Percentiles rank a stretch among this genome's conserved stretches.
These are phyloP conservation scores for Kryptolebias ocellatus DNA, from an alignment of 2,797 vertebrate species.

Conservation along the genomic window DNA sequence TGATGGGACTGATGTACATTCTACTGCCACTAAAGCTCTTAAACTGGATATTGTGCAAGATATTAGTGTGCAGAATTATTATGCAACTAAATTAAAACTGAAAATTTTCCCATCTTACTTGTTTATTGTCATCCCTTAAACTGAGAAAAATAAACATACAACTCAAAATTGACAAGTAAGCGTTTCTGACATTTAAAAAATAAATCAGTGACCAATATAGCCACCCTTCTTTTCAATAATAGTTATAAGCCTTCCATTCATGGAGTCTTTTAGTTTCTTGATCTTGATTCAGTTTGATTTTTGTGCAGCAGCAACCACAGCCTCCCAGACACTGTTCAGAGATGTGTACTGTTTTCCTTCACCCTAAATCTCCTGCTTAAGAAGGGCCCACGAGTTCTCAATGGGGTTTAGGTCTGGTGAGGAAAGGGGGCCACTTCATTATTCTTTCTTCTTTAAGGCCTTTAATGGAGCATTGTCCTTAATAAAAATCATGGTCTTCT, in stretches of 20 bases:
- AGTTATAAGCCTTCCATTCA: background rate
- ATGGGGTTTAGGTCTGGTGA: background rate
- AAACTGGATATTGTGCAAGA: too few relatives aligned
- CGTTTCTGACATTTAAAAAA: background rate
- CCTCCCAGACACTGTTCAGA: too few relatives aligned
- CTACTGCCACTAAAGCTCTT: too few relatives aligned
- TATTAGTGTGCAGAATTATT: background rate
- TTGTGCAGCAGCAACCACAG: background rate
- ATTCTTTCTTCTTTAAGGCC: background rate
- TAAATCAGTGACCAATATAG: background rate
- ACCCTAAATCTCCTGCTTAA: background rate
- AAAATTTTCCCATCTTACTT: background rate
- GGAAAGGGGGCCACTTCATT: background rate
- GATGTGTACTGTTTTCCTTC: background rate
- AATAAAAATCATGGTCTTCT: background rate
- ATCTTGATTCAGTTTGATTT: background rate
- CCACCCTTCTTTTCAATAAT: background rate
- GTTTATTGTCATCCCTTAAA: background rate
- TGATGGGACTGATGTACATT: too few relatives aligned
- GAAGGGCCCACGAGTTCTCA: background rate
- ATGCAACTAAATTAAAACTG: background rate
- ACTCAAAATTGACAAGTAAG: background rate
- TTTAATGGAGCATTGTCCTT: background rate
- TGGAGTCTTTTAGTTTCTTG: background rate
- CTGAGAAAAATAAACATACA: background rate